phyloP scores from a whole-genome alignment of 2,888 invertebrate species.

The Halictus ligatus region DNA sequence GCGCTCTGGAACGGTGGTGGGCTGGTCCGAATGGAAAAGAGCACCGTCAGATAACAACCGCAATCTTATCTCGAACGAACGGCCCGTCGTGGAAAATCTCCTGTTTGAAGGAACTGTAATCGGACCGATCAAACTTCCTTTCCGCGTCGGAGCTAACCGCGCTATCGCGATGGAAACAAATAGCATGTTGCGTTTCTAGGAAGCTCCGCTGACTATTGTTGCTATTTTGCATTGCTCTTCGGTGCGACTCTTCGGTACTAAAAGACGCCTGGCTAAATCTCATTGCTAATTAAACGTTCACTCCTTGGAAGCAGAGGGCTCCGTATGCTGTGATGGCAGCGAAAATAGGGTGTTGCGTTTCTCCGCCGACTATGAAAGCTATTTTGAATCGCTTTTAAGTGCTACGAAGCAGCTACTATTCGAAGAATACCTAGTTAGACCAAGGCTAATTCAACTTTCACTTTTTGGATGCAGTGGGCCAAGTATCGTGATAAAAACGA shows the following conservation, averaged over 20 bases:
- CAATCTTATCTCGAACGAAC: constrained; percentile 58
- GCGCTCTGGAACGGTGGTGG: constrained; percentile 7
- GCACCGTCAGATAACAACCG: constrained; percentile 37
- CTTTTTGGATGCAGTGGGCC: no score
- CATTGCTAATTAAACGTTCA: no score
- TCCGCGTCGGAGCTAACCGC: no score
- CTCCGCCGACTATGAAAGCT: no score
- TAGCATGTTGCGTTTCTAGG: background rate
- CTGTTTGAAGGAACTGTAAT: background rate
- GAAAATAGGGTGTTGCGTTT: no score
- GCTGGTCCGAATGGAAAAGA: constrained; percentile 6
- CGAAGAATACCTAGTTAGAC: no score
- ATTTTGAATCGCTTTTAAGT: no score
- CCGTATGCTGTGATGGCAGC: no score
- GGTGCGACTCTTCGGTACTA: background rate
- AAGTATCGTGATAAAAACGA: no score
- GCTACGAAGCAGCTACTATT: no score
- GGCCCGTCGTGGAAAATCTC: background rate
- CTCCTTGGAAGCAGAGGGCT: no score
- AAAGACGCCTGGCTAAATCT: background rate
- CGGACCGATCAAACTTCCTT: background rate
- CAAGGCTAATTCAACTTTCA: no score
- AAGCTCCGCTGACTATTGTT: background rate
- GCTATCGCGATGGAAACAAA: background rate
- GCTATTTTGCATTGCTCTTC: background rate